Base-by-base conservation (phyloP, 53 echinoderm and acorn worm genomes). In the Echinarachnius parma region DNA sequence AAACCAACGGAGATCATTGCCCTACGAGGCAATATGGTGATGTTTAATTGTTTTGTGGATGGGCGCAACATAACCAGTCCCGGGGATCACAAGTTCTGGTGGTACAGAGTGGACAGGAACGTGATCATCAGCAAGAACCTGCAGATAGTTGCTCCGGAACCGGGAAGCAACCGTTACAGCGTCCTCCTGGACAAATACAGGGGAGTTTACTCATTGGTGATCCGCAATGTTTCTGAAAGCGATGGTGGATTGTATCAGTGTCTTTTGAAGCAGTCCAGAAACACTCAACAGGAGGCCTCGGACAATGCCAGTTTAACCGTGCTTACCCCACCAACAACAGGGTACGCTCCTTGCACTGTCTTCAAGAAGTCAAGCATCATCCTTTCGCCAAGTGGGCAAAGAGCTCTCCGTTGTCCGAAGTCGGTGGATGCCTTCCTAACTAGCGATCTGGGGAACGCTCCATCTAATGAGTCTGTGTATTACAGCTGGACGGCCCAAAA, bases 221-320 rank as follows among this genome's bases (percentile, higher is more conserved):
- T 93, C 28, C 39, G 52, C 2, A 90, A 89, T 28, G 77, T 89
- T 16, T 39, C 78, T 4, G 72, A 84, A 21, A 42, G 45, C 10
- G 89, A 93, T 52, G 89, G 84, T 4, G 93, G 93, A 11, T 64
- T 76, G 53, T 93, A 86, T 39, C 86, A 81, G 64, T 93, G 93
- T 46, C 83, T 90, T 45, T 74, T 83, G 14, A 75, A 84, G 31
- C 76, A 83, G 49, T 67, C 77, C 21, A 55, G 53, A 34, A 60
- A 74, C 18, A 76, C 34, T 0, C 60, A 34, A 16, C 82, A 90
- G 33, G 61, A 78, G 31, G 59, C 49, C 48, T 93, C 93, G 0
- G 81, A 75, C 18, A 46, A 60, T 32, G 48, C 86, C 29, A 84
- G 78, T 18, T 49, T 93, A 47, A 93, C 78, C 25, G 89, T 93